phyloP scores from a whole-genome alignment of 2,797 vertebrate species.

The Helicolenus hilgendorfi region DNA sequence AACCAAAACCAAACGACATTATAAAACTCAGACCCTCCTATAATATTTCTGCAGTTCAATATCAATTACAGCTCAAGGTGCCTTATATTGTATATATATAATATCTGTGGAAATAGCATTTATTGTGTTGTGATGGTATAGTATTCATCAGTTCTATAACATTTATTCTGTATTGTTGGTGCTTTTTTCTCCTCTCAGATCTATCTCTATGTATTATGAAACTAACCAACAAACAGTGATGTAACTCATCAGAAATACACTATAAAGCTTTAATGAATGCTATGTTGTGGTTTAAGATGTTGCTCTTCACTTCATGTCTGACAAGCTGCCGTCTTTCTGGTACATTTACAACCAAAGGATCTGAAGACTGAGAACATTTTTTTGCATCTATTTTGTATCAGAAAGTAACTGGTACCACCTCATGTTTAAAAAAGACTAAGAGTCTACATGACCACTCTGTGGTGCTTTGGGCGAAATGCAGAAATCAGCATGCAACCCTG shows the following conservation, averaged over 20 bases:
- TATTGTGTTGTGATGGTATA: background rate
- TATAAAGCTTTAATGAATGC: background rate
- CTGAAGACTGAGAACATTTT: background rate
- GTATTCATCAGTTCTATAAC: background rate
- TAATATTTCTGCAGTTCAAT: constrained; percentile 21
- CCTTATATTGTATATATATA: background rate
- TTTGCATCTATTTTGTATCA: background rate
- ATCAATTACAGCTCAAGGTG: background rate
- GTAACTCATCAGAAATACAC: background rate
- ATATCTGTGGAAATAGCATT: background rate
- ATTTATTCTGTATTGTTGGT: background rate
- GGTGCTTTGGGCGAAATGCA: background rate
- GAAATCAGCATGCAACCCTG: background rate
- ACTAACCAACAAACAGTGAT: constrained; percentile 6
- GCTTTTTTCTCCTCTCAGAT: background rate
- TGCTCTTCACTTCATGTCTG: background rate
- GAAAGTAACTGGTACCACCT: background rate
- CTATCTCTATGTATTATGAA: background rate
- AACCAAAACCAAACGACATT: background rate
- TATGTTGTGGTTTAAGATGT: background rate
- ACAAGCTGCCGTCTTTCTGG: constrained; percentile 12
- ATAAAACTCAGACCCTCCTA: constrained; percentile 4
- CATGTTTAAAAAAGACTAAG: background rate
- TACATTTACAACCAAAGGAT: background rate
- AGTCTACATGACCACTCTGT: background rate